phyloP scores from a whole-genome alignment of 2,888 invertebrate species.

The Tuta absoluta region DNA sequence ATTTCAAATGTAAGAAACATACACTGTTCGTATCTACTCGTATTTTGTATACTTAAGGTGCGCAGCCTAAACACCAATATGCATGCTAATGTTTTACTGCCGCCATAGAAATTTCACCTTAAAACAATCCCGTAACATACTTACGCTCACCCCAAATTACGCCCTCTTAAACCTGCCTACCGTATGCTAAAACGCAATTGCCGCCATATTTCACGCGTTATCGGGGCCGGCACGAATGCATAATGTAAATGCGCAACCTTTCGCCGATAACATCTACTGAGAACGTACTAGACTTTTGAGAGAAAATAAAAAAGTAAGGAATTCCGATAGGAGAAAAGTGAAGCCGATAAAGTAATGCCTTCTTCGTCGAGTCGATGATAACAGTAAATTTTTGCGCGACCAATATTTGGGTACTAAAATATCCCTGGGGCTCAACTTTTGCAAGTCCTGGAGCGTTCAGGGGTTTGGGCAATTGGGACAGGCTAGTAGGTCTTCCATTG shows the following conservation, averaged over 20 bases:
- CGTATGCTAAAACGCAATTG: conserved; percentile 32
- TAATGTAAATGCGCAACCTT: conserved; percentile 49
- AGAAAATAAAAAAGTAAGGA: background rate
- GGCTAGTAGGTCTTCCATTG: too few relatives aligned
- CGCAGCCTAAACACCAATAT: too few relatives aligned
- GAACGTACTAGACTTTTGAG: conserved; percentile 24
- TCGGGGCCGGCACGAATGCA: conserved; percentile 50
- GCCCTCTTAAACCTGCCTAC: conserved; percentile 28
- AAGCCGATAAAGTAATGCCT: too few relatives aligned
- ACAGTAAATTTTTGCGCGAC: too few relatives aligned
- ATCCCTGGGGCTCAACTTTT: too few relatives aligned
- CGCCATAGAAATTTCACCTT: conserved; percentile 3
- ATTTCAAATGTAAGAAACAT: too few relatives aligned
- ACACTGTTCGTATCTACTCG: too few relatives aligned
- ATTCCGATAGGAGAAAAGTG: background rate
- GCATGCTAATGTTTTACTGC: background rate
- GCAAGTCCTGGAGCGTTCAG: too few relatives aligned
- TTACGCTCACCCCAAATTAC: conserved; percentile 18
- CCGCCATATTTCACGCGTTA: conserved; percentile 50
- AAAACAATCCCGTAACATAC: background rate
- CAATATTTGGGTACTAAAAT: too few relatives aligned
- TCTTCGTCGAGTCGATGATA: background rate
- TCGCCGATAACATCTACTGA: conserved; percentile 50
- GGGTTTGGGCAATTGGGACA: too few relatives aligned
- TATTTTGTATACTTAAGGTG: too few relatives aligned